phyloP scores from a whole-genome alignment of 2,888 invertebrate genomes.

The Acanthacorydalis orientalis region DNA sequence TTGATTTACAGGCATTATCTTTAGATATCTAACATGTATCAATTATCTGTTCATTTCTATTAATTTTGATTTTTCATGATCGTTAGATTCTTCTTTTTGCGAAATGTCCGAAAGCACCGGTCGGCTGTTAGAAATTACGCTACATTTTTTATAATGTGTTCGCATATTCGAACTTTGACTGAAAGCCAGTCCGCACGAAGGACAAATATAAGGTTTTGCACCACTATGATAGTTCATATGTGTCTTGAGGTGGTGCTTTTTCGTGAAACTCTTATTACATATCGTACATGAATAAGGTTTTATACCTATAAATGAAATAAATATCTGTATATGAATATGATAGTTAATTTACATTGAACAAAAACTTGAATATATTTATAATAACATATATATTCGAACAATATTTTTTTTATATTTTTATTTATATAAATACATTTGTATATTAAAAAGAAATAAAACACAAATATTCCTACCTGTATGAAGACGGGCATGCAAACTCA shows the following conservation, averaged over 20 bases:
- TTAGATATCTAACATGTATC: no score
- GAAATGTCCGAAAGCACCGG: constrained; percentile 10
- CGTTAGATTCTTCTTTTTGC: constrained; percentile 12
- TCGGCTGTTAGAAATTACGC: constrained; percentile 6
- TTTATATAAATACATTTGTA: background rate
- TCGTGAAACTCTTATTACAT: constrained; percentile 65
- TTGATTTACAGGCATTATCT: no score
- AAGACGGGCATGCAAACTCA: constrained; percentile 63
- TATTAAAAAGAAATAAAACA: background rate
- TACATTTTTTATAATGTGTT: constrained; percentile 67
- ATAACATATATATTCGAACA: no score
- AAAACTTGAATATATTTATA: no score
- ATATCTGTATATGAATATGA: no score
- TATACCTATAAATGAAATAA: constrained; percentile 35
- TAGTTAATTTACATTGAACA: no score
- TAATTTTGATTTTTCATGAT: background rate
- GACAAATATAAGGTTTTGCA: constrained; percentile 61
- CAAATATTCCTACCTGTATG: constrained; percentile 40
- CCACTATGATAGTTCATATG: constrained; percentile 76
- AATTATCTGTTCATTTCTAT: no score
- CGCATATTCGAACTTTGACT: constrained; percentile 79
- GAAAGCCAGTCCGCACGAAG: constrained; percentile 56
- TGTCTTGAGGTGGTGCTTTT: constrained; percentile 71
- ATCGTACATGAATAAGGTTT: constrained; percentile 53
- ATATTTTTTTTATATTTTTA: no score